These are phyloP conservation scores for Motacilla tschutschensis DNA, from an alignment of 2,113 vertebrate species.

Conservation along the genomic window DNA sequence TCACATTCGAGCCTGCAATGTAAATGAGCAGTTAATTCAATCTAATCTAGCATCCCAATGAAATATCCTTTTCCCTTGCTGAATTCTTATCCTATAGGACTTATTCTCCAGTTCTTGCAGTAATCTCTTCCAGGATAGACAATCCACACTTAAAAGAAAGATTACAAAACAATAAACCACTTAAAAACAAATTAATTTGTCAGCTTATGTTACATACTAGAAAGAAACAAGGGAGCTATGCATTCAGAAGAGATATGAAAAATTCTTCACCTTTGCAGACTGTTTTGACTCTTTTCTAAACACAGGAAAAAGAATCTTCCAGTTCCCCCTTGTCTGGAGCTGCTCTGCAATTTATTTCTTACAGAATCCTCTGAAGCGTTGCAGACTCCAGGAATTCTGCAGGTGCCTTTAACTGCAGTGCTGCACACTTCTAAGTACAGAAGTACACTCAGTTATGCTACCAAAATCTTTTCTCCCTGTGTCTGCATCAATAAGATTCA, in stretches of 20 bases:
- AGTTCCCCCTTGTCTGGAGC: neutral
- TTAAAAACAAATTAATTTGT: neutral
- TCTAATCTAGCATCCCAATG: neutral
- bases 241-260: neutral
- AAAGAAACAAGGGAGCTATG: neutral
- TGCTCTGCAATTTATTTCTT: neutral
- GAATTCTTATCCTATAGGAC: neutral
- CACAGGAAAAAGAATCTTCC: neutral
- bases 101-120: neutral
- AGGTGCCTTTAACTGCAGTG: neutral
- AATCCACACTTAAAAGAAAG: neutral
- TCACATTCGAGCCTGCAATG: neutral
- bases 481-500: neutral
- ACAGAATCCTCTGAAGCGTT: neutral
- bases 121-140: neutral
- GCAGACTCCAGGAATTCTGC: neutral
- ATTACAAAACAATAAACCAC: neutral
- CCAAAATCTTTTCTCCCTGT: neutral
- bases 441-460: fast-evolving
- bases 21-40: neutral
- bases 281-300: neutral
- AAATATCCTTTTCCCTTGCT: neutral
- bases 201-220: neutral
- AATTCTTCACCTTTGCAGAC: neutral
- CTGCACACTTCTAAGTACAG: neutral